Percentiles rank a stretch among this genome's conserved stretches.
Evolutionary conservation across 30 jellyfish, hydroid and myxozoan genomes (phyloP).

Genomic region (Aurelia aurita): DNA sequence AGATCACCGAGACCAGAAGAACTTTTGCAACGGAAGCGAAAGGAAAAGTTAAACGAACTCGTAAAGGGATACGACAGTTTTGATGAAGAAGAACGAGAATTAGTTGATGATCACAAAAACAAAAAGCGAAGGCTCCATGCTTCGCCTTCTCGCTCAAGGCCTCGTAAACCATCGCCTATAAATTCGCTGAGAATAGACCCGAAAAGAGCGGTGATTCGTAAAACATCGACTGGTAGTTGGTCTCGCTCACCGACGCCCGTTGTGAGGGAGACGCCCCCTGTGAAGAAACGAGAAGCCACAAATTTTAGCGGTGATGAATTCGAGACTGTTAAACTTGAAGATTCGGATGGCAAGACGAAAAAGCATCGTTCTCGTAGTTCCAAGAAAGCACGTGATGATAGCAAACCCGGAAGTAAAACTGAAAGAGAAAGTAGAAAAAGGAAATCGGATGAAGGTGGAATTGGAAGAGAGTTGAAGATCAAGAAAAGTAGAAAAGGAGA

Average conservation of each 20-base stretch:
- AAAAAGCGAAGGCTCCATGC: constrained; percentile 23
- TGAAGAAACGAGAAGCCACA: neutral
- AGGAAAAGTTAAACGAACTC: constrained; percentile 20
- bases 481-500: constrained; percentile 12
- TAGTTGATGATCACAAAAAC: constrained; percentile 15
- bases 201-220: neutral
- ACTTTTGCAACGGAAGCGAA: constrained; percentile 23
- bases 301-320: constrained; percentile 56
- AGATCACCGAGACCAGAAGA: constrained; percentile 56
- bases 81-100: constrained; percentile 44
- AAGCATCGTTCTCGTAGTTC: neutral
- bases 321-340: constrained; percentile 42
- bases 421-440: constrained; percentile 35
- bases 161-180: constrained; percentile 27
- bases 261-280: constrained; percentile 3
- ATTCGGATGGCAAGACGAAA: neutral
- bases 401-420: neutral
- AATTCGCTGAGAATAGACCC: constrained; percentile 5
- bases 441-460: constrained; percentile 18
- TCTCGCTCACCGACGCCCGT: constrained; percentile 72
- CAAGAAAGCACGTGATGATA: constrained; percentile 13
- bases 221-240: constrained; percentile 30
- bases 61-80: constrained; percentile 44
- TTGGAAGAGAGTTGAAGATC: constrained; percentile 2
- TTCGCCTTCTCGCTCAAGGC: constrained; percentile 27